These are phyloP conservation scores for Drosophila mojavensis DNA, from an alignment of 1,140 invertebrate species.

Conservation along the genomic window DNA sequence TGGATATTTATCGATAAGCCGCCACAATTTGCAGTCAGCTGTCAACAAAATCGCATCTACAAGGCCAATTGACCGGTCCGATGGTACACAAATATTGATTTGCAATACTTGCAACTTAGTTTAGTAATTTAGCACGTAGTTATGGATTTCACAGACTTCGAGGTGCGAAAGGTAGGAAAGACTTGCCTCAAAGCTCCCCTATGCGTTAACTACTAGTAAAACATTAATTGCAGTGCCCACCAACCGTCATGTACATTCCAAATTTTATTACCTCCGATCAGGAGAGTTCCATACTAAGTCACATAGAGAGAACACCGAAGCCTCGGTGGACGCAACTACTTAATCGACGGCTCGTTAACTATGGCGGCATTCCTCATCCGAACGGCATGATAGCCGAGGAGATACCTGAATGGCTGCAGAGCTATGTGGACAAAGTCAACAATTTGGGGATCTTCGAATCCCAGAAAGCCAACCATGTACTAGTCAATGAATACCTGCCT, in stretches of 20 bases:
- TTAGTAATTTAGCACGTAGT: slow-evolving; percentile 37
- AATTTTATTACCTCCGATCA: slow-evolving; percentile 94
- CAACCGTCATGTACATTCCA: slow-evolving; percentile 93
- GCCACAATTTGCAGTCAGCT: slow-evolving; percentile 22
- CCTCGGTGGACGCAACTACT: slow-evolving; percentile 98
- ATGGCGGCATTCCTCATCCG: slow-evolving; percentile 96
- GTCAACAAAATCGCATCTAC: slow-evolving; percentile 12
- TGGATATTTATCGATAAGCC: slow-evolving; percentile 5
- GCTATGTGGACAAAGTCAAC: slow-evolving; percentile 90
- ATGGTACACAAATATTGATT: slow-evolving; percentile 70
- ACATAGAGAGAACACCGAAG: slow-evolving; percentile 92
- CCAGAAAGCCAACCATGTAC: slow-evolving; percentile 95
- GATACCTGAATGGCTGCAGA: slow-evolving; percentile 93
- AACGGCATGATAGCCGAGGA: slow-evolving; percentile 98
- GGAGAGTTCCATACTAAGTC: slow-evolving; percentile 89
- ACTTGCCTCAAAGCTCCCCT: too few relatives aligned
- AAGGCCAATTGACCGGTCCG: slow-evolving; percentile 36
- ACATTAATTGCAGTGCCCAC: slow-evolving; percentile 86
- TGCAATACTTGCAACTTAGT: slow-evolving; percentile 53
- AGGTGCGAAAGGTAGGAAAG: slow-evolving; percentile 69
- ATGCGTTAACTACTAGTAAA: background rate
- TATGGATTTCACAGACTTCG: slow-evolving; percentile 81
- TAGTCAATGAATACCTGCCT: slow-evolving; percentile 97
- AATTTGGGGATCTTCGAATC: slow-evolving; percentile 89
- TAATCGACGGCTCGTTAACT: slow-evolving; percentile 96